Evolutionary conservation across 2,113 vertebrate genomes (phyloP), one percentile per base, ranked within the genome.

Genomic region (Lipotes vexillifer): DNA sequence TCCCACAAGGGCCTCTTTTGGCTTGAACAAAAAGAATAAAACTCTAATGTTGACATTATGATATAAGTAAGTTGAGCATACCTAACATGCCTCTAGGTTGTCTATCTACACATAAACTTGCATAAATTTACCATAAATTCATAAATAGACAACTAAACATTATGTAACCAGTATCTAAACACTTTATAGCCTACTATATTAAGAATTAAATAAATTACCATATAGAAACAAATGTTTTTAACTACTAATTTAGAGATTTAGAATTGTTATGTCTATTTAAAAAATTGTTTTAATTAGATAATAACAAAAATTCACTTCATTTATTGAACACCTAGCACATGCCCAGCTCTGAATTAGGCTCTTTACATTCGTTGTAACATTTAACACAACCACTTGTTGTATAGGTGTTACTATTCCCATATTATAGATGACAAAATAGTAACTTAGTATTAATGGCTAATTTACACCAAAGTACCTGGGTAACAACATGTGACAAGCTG

Each of bases 1-100:
- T 88, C 52, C 38, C 71, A 77, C 41, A 72, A 74, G 46, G 31
- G 41, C 31, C 18, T 33, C 52, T 61, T 78, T 78, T 20, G 14
- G 33, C 13, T 88, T 86, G 89, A 96, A 82, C 27, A 89, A 59
- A 94, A 23, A 89, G n/a, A 86, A 74, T 86, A 88, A 57, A 97
- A 65, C 5, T 46, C 27, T 86, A 71, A 66, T 55, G 29, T 8
- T n/a, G 72, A 66, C 23, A 36, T 57, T 72, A 61, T 29, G 52
- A 46, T 18, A 81, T 55, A 8, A 84, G 31, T 29, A 63, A 52
- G 27, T 59, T 38, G 59, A 80, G 44, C 20, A 93, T 14, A 75
- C 33, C 23, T 59, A 52, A 55, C 55, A 87, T 13, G 29, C 5
- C 38, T 55, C 38, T 23, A 13, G 21, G 52, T 85, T 75, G 49